Evolutionary conservation across 2,797 vertebrate genomes (phyloP).

Genomic region (Enteromius fasciolatus): DNA sequence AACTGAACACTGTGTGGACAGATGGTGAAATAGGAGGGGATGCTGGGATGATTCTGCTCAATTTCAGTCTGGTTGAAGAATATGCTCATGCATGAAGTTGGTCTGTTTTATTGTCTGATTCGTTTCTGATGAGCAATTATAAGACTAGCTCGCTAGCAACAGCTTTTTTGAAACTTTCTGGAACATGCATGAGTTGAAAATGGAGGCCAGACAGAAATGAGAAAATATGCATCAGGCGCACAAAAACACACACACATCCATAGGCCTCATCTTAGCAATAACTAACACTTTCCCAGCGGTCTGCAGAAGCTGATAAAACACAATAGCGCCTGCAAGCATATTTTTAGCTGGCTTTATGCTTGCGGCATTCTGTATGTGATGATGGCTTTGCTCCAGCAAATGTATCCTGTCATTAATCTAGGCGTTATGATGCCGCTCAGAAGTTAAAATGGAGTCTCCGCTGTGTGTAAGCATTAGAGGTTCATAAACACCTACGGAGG

Average conservation of each 20-base stretch:
- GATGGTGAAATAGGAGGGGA: constrained; percentile 23
- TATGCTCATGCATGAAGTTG: not conserved
- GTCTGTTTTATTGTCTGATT: not conserved
- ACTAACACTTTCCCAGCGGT: constrained; percentile 21
- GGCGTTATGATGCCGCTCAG: constrained; percentile 37
- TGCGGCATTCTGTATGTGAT: constrained; percentile 29
- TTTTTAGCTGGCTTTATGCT: constrained; percentile 37
- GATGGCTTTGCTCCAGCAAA: constrained; percentile 38
- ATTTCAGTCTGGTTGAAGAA: constrained; percentile 12
- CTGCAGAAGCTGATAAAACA: constrained; percentile 40
- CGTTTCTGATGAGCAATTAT: not conserved
- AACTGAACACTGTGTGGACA: constrained; percentile 13
- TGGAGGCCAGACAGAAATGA: not conserved
- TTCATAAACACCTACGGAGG: constrained; percentile 39
- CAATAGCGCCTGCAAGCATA: constrained; percentile 36
- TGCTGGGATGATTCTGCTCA: not conserved
- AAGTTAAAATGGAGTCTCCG: constrained; percentile 46
- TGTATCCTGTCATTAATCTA: constrained; percentile 42
- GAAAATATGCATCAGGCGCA: not conserved
- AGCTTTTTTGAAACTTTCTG: not conserved
- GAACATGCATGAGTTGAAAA: not conserved
- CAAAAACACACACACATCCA: not conserved
- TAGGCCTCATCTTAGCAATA: constrained; percentile 34
- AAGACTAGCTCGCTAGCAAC: not conserved
- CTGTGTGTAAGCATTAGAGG: constrained; percentile 36